Conservation (phyloP, 2,797 vertebrate species). For the Cephalopachus bancanus region DNA sequence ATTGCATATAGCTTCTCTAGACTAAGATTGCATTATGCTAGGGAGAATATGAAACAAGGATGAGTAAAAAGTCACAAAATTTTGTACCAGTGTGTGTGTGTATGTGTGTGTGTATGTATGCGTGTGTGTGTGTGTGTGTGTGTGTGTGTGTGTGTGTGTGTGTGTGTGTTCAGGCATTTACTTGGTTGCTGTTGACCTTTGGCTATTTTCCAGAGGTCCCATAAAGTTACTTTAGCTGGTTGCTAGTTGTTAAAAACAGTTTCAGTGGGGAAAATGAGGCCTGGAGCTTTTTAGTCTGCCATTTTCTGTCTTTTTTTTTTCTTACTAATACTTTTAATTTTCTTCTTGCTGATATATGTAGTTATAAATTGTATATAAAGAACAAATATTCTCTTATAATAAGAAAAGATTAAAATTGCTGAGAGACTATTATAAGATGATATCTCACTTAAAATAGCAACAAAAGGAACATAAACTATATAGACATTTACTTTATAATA, state of each 20-base stretch:
- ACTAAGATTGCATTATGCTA: background rate
- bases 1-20: background rate
- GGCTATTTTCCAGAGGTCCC: background rate
- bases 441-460: background rate
- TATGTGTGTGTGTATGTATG: too few relatives aligned
- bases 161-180: background rate
- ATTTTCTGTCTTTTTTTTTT: background rate
- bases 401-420: background rate
- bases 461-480: background rate
- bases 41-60: too few relatives aligned
- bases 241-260: background rate
- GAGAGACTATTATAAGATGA: background rate
- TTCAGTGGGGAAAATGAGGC: background rate
- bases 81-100: background rate
- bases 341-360: background rate
- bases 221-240: background rate
- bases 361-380: constrained; percentile 1
- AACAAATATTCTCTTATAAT: background rate
- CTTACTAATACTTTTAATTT: background rate
- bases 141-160: too few relatives aligned
- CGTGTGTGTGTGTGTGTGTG: too few relatives aligned
- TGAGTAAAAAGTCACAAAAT: background rate
- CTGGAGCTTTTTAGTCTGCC: background rate
- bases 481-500: background rate
- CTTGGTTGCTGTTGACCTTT: background rate